These are phyloP conservation scores for Heterodera carotae DNA, from an alignment of 1,140 invertebrate genomes.

Conservation along the genomic window DNA sequence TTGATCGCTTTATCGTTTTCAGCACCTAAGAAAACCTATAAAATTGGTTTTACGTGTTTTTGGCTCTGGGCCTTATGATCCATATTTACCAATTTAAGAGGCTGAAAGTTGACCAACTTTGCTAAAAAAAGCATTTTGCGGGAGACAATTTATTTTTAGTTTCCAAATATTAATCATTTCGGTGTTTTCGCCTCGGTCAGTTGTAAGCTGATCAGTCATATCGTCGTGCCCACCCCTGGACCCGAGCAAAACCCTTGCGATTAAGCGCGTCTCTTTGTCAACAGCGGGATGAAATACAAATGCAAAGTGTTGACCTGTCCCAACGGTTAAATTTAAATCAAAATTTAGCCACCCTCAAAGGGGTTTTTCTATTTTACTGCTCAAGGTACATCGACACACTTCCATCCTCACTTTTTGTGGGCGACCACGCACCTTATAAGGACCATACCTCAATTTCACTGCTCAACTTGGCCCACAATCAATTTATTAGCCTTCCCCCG, in stretches of 20 bases:
- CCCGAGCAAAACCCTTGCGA: slow-evolving; percentile 13
- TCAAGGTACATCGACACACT: slow-evolving; percentile 23
- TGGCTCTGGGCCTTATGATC: too few relatives aligned
- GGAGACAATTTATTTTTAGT: too few relatives aligned
- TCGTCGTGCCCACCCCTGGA: slow-evolving; percentile 12
- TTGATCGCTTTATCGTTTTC: too few relatives aligned
- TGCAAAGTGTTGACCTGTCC: slow-evolving; percentile 8
- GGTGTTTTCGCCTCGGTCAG: background rate
- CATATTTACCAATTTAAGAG: too few relatives aligned
- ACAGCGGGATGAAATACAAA: background rate
- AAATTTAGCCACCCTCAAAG: background rate
- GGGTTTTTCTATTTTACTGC: too few relatives aligned
- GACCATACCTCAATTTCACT: slow-evolving; percentile 26
- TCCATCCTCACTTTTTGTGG: slow-evolving; percentile 23
- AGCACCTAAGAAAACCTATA: too few relatives aligned
- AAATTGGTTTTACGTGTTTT: too few relatives aligned
- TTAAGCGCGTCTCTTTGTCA: slow-evolving; percentile 1
- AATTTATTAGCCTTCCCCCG: slow-evolving; percentile 23
- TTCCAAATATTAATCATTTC: too few relatives aligned
- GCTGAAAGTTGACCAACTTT: too few relatives aligned
- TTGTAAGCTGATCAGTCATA: background rate
- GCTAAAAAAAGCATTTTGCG: too few relatives aligned
- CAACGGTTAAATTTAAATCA: background rate
- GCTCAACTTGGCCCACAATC: slow-evolving; percentile 36
- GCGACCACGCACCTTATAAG: slow-evolving; percentile 23